A percentile compares a stretch with the other conserved stretches of the same genome.
Conservation (phyloP, 2,113 vertebrate genomes). For the Vulpes lagopus region DNA sequence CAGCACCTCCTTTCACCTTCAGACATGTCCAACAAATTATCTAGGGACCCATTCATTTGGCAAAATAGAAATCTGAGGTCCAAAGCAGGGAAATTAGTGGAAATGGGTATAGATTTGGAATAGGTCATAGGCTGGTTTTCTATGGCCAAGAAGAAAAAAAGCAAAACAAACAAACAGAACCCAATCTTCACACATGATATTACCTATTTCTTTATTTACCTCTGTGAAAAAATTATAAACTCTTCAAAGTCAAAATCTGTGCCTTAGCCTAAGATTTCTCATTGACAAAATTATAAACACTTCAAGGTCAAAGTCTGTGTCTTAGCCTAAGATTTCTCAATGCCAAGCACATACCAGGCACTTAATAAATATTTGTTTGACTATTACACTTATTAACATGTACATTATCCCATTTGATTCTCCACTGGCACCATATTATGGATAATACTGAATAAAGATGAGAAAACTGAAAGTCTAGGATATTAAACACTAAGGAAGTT, state of each 20-base stretch:
- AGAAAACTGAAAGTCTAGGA: conserved; percentile 43
- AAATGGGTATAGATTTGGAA: background rate
- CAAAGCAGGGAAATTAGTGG: background rate
- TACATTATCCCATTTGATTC: background rate
- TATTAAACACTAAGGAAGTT: conserved; percentile 56
- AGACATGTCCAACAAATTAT: background rate
- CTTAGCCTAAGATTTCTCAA: background rate
- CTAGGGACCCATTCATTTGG: background rate
- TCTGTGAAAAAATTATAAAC: conserved; percentile 7
- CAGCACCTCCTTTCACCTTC: background rate
- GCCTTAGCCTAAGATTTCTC: background rate
- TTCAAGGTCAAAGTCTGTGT: background rate
- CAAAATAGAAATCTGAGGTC: conserved; percentile 19
- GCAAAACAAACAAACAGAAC: background rate
- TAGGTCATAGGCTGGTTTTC: background rate
- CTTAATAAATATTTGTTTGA: background rate
- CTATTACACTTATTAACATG: background rate
- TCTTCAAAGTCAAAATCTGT: background rate
- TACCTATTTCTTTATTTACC: background rate
- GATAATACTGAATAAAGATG: conserved; percentile 41
- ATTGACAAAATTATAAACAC: background rate
- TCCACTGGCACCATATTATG: background rate
- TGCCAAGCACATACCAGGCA: background rate
- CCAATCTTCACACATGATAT: background rate
- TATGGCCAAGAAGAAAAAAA: background rate